Base-by-base conservation (phyloP, 2,113 vertebrate genomes). In the Sinocyclocheilus maitianheensis region DNA sequence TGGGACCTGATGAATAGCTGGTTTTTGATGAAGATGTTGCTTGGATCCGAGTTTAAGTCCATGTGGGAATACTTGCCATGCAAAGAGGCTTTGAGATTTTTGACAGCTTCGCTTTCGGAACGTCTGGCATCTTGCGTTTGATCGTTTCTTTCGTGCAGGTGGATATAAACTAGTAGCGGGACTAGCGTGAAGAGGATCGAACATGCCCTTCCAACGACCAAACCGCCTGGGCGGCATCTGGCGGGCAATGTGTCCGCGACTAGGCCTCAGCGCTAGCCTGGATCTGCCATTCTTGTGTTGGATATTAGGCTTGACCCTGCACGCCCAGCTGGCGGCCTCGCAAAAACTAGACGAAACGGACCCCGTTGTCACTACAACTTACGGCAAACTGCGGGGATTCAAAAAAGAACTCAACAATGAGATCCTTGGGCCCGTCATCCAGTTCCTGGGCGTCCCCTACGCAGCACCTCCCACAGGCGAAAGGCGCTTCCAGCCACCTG, bases 321-420 rank as follows among this genome's bases (percentile, higher is more conserved):
- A 97, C 48, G 91, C 93, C 22, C 92, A 93, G 37, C 91, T 93
- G 0, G 94, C 94, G 46, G 91, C 94, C 4, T 95, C 96, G 9
- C 95, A 99, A 93, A 99, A 98, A 93, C 90, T 98, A 76, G 97
- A 99, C 90, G 98, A 99, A 91, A 95, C 92, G 26, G 97, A 99
- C 91, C 98, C 97, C 0, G 92, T 99, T 90, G 98, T 99, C 86
- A 96, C 95, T 86, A 98, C 97, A 69, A 94, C 90, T 86, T 95
- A 97, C 9, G 98, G 98, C 89, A 97, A 95, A 91, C 93, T 99
- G 89, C 95, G 98, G 69, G 98, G 98, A 67, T 86, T 99, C 90
- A 99, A 99, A 94, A 99, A 99, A 92, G 98, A 99, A 93, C 96
- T 99, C 76, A 99, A 97, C 91, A 99, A 99, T 88, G 98, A 99